Percentiles rank a stretch among this genome's conserved stretches.
phyloP scores from a whole-genome alignment of 1,140 invertebrate species.

The Coptotermes formosanus region DNA sequence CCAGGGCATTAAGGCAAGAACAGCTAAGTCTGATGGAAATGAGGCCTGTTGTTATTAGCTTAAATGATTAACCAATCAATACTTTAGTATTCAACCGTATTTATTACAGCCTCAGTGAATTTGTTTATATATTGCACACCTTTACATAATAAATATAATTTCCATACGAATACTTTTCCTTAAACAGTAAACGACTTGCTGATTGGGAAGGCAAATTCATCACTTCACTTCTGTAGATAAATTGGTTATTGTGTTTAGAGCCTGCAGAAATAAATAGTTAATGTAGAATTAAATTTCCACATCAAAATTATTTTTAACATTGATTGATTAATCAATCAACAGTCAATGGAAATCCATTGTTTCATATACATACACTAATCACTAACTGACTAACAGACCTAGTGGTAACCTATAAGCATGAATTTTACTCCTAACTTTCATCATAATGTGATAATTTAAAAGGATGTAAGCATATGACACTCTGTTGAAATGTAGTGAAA shows the following conservation, averaged over 20 bases:
- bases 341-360: conserved; percentile 13
- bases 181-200: not conserved
- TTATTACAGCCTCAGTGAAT: not conserved
- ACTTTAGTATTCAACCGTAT: not conserved
- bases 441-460: not conserved
- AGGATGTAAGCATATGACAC: not conserved
- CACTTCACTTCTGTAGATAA: not conserved
- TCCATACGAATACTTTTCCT: not conserved
- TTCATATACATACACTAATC: not conserved
- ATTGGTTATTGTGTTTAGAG: not conserved
- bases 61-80: not conserved
- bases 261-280: not conserved
- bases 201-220: not conserved
- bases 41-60: not conserved
- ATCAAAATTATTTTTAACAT: not conserved
- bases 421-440: not conserved
- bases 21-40: not conserved
- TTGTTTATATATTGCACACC: not conserved
- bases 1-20: not conserved
- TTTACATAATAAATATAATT: not conserved
- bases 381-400: not conserved
- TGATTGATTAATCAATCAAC: conserved; percentile 19
- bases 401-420: not conserved
- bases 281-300: not conserved
- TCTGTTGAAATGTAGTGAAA: not conserved